phyloP scores from a whole-genome alignment of 2,888 invertebrate species.

The Cantharis rustica region DNA sequence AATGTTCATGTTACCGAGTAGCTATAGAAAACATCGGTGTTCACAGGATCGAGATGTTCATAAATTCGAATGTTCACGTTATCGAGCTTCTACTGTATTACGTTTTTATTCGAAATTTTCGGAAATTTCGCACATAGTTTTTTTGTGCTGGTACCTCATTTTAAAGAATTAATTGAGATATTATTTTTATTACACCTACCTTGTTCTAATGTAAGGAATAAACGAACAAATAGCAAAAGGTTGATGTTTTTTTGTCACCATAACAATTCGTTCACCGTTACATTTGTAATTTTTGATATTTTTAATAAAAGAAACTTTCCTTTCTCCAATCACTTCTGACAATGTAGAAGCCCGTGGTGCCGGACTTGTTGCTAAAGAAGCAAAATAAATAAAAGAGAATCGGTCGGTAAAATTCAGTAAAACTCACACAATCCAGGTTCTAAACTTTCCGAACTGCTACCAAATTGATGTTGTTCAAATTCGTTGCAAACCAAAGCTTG shows the following conservation, averaged over 20 bases:
- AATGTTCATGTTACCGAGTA: no score
- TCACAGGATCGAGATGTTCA: no score
- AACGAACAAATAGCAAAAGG: conserved; percentile 88
- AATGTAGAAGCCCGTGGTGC: conserved; percentile 54
- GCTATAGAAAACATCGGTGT: no score
- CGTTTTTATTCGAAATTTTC: no score
- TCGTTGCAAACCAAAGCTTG: conserved; percentile 60
- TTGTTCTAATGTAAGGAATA: conserved; percentile 72
- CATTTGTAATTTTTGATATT: conserved; percentile 70
- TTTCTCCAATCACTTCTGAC: conserved; percentile 59
- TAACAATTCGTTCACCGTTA: conserved; percentile 79
- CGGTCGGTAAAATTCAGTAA: not conserved
- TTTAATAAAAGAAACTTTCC: conserved; percentile 65
- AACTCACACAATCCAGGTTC: conserved; percentile 57
- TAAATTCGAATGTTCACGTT: no score
- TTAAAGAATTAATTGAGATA: conserved; percentile 5
- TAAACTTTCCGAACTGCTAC: conserved; percentile 78
- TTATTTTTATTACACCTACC: conserved; percentile 12
- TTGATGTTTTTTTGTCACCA: conserved; percentile 76
- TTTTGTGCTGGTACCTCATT: no score
- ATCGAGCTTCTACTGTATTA: no score
- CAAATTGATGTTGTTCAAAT: conserved; percentile 65
- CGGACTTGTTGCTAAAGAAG: conserved; percentile 40
- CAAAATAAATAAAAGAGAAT: not conserved
- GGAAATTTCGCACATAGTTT: no score